Evolutionary conservation across 1,140 invertebrate species (phyloP), one percentile per base, ranked within the genome.

Genomic region (Drosophila tropicalis): DNA sequence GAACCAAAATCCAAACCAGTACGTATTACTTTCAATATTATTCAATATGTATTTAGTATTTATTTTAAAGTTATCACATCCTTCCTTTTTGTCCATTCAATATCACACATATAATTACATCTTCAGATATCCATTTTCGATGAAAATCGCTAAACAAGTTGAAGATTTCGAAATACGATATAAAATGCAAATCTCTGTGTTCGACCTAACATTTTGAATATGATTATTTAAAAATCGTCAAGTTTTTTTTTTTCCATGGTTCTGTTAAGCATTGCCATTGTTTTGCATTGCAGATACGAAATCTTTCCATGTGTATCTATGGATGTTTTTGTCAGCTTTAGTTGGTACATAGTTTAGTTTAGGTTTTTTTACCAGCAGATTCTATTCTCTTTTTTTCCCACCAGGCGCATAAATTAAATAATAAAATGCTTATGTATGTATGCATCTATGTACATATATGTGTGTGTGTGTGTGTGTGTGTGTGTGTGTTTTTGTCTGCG

Each of bases 1-100:
- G 90, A 91, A 86, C 90, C 90, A 73, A 91, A 91, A 89, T 71
- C 83, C 60, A 91, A 91, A 76, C 77, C 84, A 78, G 90, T 91
- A 91, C 62, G 90, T 91, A 90, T 82, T 68, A 3, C 19, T 54
- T 17, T 39, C 15, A 62, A 15, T 17, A 17, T 76, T 63, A 41
- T n/a, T 54, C 25, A 39, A 15, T 40, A 19, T 41, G 9, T 36
- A 60, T 60, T 63, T 58, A 44, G 9, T 54, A 61, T 51, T 76
- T 69, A 63, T 15, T 75, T 29, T 58, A 67, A 40, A 29, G 57
- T 58, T 40, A 19, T 40, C 19, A 55, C 29, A 25, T 25, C 3
- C 17, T 22, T 67, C 1, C 29, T 56, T 4, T 9, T 5, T n/a
- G 1, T 13, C 17, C 6, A 39, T 13, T 3, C 22, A 2, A 22